Conservation (phyloP, 2,113 vertebrate species). For the Hucho hucho region DNA sequence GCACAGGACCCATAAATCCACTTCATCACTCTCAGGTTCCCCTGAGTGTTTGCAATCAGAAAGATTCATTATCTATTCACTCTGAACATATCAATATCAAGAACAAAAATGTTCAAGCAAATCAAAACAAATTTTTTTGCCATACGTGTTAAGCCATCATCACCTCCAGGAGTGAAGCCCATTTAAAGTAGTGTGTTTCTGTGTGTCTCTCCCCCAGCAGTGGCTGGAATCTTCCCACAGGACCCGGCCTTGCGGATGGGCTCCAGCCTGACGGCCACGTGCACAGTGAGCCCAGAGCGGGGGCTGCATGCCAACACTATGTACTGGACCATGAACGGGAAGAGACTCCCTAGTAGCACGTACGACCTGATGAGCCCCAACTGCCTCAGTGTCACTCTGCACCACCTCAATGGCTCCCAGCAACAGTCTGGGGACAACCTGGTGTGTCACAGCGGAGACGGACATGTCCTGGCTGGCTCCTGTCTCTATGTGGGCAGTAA, state of each 20-base stretch:
- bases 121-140: not conserved
- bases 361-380: conserved; percentile 71
- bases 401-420: conserved; percentile 84
- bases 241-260: conserved; percentile 86
- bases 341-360: conserved; percentile 74
- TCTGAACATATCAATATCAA: not conserved
- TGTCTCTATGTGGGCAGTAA: conserved; percentile 92
- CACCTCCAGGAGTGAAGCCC: not conserved
- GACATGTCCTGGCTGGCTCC: conserved; percentile 87
- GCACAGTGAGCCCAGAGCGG: conserved; percentile 75
- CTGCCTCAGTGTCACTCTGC: conserved; percentile 77
- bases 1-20: conserved; percentile 61
- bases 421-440: conserved; percentile 94
- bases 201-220: conserved; percentile 69
- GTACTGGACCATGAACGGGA: conserved; percentile 91
- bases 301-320: conserved; percentile 74
- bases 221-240: conserved; percentile 84
- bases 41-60: conserved; percentile 1
- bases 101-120: not conserved
- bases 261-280: conserved; percentile 85
- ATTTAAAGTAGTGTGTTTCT: conserved; percentile 1
- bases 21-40: conserved; percentile 49
- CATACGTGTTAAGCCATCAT: not conserved
- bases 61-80: not conserved
- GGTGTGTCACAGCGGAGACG: conserved; percentile 84